A percentile compares a stretch with the other conserved stretches of the same genome.
Evolutionary conservation across 2,888 invertebrate genomes (phyloP).

Genomic region (Zeuzera pyrina): DNA sequence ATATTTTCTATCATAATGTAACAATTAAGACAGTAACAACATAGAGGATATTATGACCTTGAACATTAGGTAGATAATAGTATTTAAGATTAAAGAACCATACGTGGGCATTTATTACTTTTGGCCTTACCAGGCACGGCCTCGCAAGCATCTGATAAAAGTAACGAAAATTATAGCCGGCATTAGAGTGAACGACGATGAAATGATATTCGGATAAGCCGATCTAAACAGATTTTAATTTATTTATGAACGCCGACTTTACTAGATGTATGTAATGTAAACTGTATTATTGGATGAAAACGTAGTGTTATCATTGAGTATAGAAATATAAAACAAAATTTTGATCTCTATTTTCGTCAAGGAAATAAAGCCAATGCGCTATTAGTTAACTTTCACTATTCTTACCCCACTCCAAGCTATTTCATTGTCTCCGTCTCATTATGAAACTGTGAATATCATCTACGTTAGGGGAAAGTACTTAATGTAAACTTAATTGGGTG

Average conservation of each 20-base stretch:
- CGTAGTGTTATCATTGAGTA: too few relatives aligned
- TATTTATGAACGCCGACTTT: too few relatives aligned
- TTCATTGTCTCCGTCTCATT: slow-evolving; percentile 34
- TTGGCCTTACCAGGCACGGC: slow-evolving; percentile 10
- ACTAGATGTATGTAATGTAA: too few relatives aligned
- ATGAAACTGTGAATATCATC: slow-evolving; percentile 36
- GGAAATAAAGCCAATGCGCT: slow-evolving; percentile 14
- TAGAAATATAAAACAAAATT: too few relatives aligned
- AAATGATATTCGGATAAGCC: slow-evolving; percentile 6
- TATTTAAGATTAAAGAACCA: too few relatives aligned
- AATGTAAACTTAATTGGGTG: slow-evolving; percentile 38
- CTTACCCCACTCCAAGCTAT: slow-evolving; percentile 15
- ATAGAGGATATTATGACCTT: too few relatives aligned
- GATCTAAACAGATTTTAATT: not conserved
- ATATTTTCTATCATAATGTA: too few relatives aligned
- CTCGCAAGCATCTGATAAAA: slow-evolving; percentile 15
- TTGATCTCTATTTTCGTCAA: slow-evolving; percentile 7
- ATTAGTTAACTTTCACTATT: slow-evolving; percentile 19
- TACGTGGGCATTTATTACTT: slow-evolving; percentile 2
- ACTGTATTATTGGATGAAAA: too few relatives aligned
- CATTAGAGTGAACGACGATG: slow-evolving; percentile 4
- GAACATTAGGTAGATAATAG: too few relatives aligned
- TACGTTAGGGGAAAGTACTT: slow-evolving; percentile 42
- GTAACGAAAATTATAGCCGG: slow-evolving; percentile 9
- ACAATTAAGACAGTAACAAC: too few relatives aligned